Evolutionary conservation across 2,113 vertebrate genomes (phyloP).

Genomic region (Phrynosoma platyrhinos): DNA sequence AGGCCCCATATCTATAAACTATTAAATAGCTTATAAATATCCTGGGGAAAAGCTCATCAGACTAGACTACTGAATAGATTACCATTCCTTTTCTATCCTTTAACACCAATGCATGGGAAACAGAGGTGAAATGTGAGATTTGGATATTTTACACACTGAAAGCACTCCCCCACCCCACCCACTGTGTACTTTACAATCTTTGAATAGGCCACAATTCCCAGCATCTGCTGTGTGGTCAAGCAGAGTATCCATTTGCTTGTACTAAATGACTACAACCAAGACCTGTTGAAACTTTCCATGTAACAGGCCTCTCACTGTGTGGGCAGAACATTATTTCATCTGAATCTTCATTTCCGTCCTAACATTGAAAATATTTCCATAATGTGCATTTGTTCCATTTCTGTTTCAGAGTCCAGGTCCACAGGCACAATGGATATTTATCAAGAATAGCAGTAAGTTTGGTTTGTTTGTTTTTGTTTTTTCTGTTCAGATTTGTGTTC

Average conservation of each 20-base stretch:
- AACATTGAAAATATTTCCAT: not conserved
- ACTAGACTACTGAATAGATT: too few species aligned
- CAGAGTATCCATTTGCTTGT: not conserved
- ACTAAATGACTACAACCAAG: not conserved
- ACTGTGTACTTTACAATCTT: not conserved
- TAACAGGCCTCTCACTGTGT: not conserved
- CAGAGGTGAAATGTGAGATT: too few species aligned
- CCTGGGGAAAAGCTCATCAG: not conserved
- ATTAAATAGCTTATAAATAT: not conserved
- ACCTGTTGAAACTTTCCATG: not conserved
- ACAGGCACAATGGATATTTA: slow-evolving; percentile 28
- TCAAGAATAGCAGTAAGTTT: slow-evolving; percentile 24
- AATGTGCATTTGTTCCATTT: slow-evolving; percentile 1
- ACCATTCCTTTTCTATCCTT: too few species aligned
- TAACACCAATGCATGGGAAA: too few species aligned
- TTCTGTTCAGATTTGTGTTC: not conserved
- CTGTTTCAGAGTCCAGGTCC: slow-evolving; percentile 6
- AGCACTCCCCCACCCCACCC: not conserved
- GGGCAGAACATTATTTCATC: not conserved
- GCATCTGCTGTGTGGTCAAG: not conserved
- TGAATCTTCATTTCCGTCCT: not conserved
- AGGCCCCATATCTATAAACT: not conserved
- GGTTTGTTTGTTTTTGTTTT: not conserved
- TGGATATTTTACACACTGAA: too few species aligned
- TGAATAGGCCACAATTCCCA: not conserved